Conservation (phyloP, 2,888 invertebrate genomes). For the Drosophila villosipedis region DNA sequence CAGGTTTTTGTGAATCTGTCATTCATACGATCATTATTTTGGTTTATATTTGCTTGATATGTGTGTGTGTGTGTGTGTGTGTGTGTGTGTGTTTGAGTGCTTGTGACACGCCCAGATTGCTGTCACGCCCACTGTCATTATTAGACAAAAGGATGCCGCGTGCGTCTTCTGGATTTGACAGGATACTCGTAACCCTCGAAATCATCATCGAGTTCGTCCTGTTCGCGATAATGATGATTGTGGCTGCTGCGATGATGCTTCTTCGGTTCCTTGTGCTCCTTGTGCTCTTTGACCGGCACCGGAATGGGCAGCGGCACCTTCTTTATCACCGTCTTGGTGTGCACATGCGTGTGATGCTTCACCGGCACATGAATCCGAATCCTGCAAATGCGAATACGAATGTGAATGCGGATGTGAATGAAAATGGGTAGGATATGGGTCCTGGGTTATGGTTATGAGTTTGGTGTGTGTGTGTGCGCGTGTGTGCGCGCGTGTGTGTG, state of each 20-base stretch:
- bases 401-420: conserved; percentile 13
- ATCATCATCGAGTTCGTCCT: conserved; percentile 82
- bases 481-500: not conserved
- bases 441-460: conserved; percentile 5
- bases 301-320: conserved; percentile 85
- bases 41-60: conserved; percentile 67
- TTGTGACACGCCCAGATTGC: conserved; percentile 38
- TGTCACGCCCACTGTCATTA: conserved; percentile 17
- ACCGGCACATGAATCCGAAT: conserved; percentile 85
- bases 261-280: conserved; percentile 64
- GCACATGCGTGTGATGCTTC: conserved; percentile 85
- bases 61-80: conserved; percentile 13
- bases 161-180: conserved; percentile 83
- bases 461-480: not conserved
- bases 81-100: not conserved
- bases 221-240: conserved; percentile 68
- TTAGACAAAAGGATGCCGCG: conserved; percentile 83
- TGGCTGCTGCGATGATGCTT: conserved; percentile 77
- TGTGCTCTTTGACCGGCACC: conserved; percentile 83
- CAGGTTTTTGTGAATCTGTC: conserved; percentile 47
- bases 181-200: conserved; percentile 84
- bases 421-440: conserved; percentile 4
- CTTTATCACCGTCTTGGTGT: conserved; percentile 85
- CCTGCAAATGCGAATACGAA: conserved; percentile 58
- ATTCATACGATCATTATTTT: conserved; percentile 63